Evolutionary conservation across 2,113 vertebrate species (phyloP).

Genomic region (Alectura lathami): DNA sequence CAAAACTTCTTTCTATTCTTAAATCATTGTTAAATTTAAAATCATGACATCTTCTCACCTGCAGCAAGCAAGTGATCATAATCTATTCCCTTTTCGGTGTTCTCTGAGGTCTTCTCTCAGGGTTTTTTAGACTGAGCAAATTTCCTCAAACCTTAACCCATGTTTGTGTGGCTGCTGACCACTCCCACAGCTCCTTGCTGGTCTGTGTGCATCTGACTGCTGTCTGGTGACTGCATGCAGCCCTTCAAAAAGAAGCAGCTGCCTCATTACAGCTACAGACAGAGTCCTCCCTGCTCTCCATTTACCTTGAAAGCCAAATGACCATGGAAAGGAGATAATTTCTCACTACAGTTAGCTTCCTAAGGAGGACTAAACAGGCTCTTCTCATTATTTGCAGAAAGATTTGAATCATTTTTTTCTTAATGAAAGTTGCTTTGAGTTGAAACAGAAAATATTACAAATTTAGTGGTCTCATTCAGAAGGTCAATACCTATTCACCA

Average conservation of each 20-base stretch:
- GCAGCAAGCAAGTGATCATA: background rate
- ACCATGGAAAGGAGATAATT: background rate
- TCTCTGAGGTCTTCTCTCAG: background rate
- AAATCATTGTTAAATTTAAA: background rate
- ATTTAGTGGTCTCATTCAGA: background rate
- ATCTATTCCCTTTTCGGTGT: background rate
- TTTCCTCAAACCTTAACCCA: background rate
- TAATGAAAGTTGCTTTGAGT: background rate
- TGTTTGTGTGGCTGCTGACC: background rate
- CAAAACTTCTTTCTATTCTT: background rate
- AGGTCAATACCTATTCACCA: background rate
- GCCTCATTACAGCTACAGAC: background rate
- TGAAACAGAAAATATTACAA: background rate
- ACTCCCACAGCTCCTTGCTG: background rate
- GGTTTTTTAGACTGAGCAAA: background rate
- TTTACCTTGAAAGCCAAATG: background rate
- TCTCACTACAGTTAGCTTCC: background rate
- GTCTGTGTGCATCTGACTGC: background rate
- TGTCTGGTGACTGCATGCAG: background rate
- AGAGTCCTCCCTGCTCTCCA: background rate
- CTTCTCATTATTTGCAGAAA: background rate
- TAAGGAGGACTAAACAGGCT: background rate
- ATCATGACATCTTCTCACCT: background rate
- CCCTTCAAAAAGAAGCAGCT: background rate
- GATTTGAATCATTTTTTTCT: background rate